Conservation (phyloP, 2,888 invertebrate genomes). For the Ormyrus thymus region DNA sequence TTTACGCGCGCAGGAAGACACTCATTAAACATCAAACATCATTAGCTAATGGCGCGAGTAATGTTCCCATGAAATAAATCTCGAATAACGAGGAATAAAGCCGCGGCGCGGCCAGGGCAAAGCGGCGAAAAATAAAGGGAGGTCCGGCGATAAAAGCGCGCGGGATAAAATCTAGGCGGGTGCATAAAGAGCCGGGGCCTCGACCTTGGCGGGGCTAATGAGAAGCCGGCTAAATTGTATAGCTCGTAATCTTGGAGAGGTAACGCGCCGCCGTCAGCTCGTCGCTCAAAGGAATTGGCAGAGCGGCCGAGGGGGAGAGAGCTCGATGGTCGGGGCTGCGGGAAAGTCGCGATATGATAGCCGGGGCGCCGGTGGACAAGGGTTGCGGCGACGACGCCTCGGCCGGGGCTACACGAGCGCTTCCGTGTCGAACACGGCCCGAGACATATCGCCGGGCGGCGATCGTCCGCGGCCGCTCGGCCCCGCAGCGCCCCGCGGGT, state of each 20-base stretch:
- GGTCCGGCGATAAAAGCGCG: too few species aligned
- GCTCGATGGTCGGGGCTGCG: neutral
- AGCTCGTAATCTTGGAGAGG: constrained; percentile 31
- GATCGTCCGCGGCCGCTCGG: constrained; percentile 52
- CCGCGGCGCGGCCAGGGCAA: too few species aligned
- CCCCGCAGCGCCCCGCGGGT: constrained; percentile 60
- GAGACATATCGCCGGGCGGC: constrained; percentile 62
- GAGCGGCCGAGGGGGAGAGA: neutral
- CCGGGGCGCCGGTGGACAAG: constrained; percentile 17
- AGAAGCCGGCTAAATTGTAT: constrained; percentile 39
- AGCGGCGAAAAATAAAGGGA: too few species aligned
- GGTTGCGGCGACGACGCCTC: constrained; percentile 27
- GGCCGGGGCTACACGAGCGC: constrained; percentile 51
- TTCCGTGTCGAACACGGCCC: constrained; percentile 62
- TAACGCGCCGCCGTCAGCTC: constrained; percentile 29
- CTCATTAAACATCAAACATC: neutral
- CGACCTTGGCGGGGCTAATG: constrained; percentile 19
- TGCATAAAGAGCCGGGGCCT: constrained; percentile 3
- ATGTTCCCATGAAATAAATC: too few species aligned
- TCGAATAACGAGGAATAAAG: too few species aligned
- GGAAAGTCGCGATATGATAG: constrained; percentile 39
- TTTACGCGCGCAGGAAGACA: too few species aligned
- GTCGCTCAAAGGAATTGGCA: constrained; percentile 50
- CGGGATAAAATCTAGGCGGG: constrained; percentile 20
- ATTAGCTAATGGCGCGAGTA: too few species aligned